Percentiles rank a stretch among this genome's conserved stretches.
phyloP scores from a whole-genome alignment of 1,140 invertebrate genomes.

The Plutomurus gul region DNA sequence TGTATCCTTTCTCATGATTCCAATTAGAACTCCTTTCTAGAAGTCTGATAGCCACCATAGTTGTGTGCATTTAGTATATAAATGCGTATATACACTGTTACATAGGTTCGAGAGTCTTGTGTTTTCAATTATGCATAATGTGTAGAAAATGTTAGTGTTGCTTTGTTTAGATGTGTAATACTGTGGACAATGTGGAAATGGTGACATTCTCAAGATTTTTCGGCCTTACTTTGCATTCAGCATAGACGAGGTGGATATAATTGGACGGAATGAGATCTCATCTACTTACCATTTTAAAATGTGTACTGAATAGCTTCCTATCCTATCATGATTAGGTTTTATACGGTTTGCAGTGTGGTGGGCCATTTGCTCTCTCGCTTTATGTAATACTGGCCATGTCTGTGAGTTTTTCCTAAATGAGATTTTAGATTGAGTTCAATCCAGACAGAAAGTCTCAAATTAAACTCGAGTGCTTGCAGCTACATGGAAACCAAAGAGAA shows the following conservation, averaged over 20 bases:
- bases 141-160: background rate
- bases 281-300: background rate
- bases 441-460: background rate
- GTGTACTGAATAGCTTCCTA: background rate
- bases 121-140: background rate
- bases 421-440: background rate
- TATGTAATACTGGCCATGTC: background rate
- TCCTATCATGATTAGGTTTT: background rate
- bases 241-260: background rate
- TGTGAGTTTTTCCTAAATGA: background rate
- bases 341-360: background rate
- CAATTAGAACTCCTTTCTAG: too few relatives aligned
- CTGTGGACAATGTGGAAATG: background rate
- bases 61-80: too few relatives aligned
- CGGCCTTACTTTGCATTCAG: too few relatives aligned
- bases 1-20: background rate
- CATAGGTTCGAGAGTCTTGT: too few relatives aligned
- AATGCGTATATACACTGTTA: too few relatives aligned
- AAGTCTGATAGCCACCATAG: too few relatives aligned
- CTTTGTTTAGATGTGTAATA: too few relatives aligned
- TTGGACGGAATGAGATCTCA: background rate
- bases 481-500: background rate
- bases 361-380: background rate
- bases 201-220: too few relatives aligned
- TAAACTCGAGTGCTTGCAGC: background rate